Percentiles rank a stretch among this genome's conserved stretches.
Conservation (phyloP, 2,888 invertebrate species). For the Troilus luridus region DNA sequence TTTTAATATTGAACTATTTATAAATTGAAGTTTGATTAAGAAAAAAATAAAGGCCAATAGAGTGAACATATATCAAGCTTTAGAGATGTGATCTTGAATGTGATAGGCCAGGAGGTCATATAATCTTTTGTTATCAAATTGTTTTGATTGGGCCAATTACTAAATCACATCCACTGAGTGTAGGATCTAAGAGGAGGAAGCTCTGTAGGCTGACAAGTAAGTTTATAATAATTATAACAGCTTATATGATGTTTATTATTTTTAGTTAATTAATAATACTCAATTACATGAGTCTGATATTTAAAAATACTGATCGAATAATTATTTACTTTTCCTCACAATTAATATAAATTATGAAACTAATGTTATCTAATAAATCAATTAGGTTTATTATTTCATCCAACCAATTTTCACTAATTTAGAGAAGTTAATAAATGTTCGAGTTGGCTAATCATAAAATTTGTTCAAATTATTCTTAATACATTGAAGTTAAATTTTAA, state of each 20-base stretch:
- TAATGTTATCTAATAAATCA: neutral
- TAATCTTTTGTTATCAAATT: constrained; percentile 56
- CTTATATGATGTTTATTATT: neutral
- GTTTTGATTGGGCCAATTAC: constrained; percentile 44
- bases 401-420: too few relatives aligned
- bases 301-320: neutral
- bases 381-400: neutral
- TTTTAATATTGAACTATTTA: neutral
- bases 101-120: constrained; percentile 52
- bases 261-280: neutral
- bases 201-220: neutral
- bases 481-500: too few relatives aligned
- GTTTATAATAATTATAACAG: neutral
- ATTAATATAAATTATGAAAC: too few relatives aligned
- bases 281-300: neutral
- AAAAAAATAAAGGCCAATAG: neutral
- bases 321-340: neutral
- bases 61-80: neutral
- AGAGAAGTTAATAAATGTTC: too few relatives aligned
- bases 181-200: constrained; percentile 12
- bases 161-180: constrained; percentile 38
- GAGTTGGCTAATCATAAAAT: too few relatives aligned
- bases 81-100: constrained; percentile 10
- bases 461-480: too few relatives aligned
- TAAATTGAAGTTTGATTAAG: neutral